Conservation (phyloP, 2,888 invertebrate genomes). For the Lutraria lutraria region DNA sequence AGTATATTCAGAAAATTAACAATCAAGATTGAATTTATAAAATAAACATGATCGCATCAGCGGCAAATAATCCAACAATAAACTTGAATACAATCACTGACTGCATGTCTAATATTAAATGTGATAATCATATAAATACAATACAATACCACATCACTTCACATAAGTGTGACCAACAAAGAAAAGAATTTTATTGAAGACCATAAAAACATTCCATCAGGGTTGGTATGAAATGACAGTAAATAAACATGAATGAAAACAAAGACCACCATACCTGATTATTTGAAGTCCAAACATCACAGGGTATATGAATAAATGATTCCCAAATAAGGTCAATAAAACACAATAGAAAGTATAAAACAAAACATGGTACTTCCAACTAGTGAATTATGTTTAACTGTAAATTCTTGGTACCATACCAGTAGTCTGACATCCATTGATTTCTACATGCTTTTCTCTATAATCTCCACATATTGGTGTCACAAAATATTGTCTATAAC, state of each 20-base stretch:
- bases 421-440: slow-evolving; percentile 1
- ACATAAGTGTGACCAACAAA: background rate
- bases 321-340: background rate
- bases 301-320: background rate
- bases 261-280: background rate
- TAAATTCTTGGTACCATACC: background rate
- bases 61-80: no score
- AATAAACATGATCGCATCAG: no score
- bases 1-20: no score
- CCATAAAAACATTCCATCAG: background rate
- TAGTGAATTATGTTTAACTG: background rate
- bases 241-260: background rate
- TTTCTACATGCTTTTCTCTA: background rate
- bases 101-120: no score
- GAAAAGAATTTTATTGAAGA: background rate
- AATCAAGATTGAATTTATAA: no score
- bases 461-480: background rate
- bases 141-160: no score
- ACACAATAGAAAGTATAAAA: background rate
- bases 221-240: background rate
- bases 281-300: background rate
- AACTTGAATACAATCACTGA: no score
- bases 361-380: background rate
- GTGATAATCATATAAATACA: no score
- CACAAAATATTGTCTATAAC: background rate